Evolutionary conservation across 1,140 invertebrate species (phyloP).

Genomic region (Philotrypesis tridentata): DNA sequence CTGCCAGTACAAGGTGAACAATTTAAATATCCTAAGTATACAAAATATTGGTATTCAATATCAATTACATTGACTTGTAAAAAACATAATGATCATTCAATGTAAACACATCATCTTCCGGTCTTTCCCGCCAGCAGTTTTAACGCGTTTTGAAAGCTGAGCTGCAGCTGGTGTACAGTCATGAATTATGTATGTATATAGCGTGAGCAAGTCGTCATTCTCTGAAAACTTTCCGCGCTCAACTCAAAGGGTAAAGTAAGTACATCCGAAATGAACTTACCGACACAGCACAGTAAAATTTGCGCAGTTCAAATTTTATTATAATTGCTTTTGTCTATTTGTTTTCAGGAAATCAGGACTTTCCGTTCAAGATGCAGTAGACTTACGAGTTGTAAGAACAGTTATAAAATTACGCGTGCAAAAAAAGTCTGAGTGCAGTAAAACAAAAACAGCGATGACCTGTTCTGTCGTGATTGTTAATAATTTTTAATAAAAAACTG

Average conservation of each 20-base stretch:
- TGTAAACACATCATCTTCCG: slow-evolving; percentile 8
- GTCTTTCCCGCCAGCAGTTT: slow-evolving; percentile 36
- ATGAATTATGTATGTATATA: background rate
- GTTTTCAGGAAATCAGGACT: too few species aligned
- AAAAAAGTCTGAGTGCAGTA: too few species aligned
- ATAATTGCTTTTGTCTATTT: too few species aligned
- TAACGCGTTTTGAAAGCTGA: too few species aligned
- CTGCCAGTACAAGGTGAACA: background rate
- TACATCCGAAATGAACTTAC: background rate
- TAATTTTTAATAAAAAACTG: too few species aligned
- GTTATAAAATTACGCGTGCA: too few species aligned
- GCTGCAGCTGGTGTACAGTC: background rate
- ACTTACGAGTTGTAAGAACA: too few species aligned
- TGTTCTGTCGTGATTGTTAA: too few species aligned
- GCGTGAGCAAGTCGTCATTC: background rate
- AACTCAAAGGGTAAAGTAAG: background rate
- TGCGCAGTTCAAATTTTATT: too few species aligned
- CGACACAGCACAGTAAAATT: too few species aligned
- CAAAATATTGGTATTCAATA: background rate
- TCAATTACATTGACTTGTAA: slow-evolving; percentile 13
- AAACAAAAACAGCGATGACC: too few species aligned
- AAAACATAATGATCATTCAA: background rate
- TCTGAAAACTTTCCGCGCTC: background rate
- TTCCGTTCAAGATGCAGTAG: too few species aligned
- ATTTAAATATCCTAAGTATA: background rate